These are phyloP conservation scores for Scaptodrosophila lebanonensis DNA, from an alignment of 1,140 invertebrate species.

Conservation along the genomic window DNA sequence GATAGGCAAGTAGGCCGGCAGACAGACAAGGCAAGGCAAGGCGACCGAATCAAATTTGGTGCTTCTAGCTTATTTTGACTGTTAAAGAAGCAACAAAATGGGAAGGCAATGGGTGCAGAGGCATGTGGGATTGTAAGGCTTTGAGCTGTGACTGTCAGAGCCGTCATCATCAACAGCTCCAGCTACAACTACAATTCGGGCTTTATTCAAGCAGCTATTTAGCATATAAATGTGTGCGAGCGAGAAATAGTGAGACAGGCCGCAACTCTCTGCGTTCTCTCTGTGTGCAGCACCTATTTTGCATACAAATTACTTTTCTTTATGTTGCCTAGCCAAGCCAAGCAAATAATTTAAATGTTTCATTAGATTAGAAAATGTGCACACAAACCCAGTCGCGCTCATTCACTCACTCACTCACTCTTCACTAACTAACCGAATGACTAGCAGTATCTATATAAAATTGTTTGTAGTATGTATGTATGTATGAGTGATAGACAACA, in stretches of 20 bases:
- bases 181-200: no score
- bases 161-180: conserved; percentile 37
- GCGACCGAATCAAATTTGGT: conserved; percentile 50
- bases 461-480: no score
- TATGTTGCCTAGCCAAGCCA: conserved; percentile 48
- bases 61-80: conserved; percentile 27
- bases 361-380: conserved; percentile 62
- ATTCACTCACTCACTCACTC: no score
- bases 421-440: no score
- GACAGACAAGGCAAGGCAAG: conserved; percentile 18
- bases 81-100: conserved; percentile 4
- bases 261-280: conserved; percentile 1
- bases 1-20: not conserved
- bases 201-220: conserved; percentile 59
- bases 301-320: conserved; percentile 75
- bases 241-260: conserved; percentile 57
- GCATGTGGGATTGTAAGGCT: conserved; percentile 3
- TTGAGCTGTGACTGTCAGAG: not conserved
- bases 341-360: conserved; percentile 74
- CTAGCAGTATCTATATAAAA: no score
- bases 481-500: no score
- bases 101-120: conserved; percentile 21
- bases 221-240: conserved; percentile 68
- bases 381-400: no score
- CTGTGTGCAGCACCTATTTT: conserved; percentile 48